A percentile compares a stretch with the other conserved stretches of the same genome.
Conservation (phyloP, 1,140 invertebrate species). For the Drosophila repleta region DNA sequence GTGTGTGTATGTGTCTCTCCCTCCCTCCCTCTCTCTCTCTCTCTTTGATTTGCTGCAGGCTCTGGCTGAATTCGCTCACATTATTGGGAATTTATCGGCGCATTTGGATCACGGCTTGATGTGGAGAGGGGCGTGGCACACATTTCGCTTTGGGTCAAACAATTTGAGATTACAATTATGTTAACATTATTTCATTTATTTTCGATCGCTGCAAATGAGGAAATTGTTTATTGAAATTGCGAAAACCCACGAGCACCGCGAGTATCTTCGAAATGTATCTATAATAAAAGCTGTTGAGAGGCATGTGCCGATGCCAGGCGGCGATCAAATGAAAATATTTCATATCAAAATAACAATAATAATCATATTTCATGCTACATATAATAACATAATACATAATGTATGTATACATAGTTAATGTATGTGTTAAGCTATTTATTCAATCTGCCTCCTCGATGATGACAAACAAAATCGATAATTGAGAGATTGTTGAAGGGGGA, state of each 20-base stretch:
- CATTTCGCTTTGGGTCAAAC: slow-evolving; percentile 42
- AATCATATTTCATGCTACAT: no score
- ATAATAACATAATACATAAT: neutral
- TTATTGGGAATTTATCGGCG: slow-evolving; percentile 33
- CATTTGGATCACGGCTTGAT: slow-evolving; percentile 34
- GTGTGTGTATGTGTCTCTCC: neutral
- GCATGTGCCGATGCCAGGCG: neutral
- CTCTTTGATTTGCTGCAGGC: neutral
- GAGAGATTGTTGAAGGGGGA: neutral
- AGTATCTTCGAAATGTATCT: slow-evolving; percentile 4
- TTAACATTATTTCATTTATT: slow-evolving; percentile 64
- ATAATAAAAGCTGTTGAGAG: neutral
- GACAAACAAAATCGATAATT: slow-evolving; percentile 3
- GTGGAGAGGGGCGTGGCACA: slow-evolving; percentile 25
- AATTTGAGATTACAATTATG: slow-evolving; percentile 55
- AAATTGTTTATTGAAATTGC: slow-evolving; percentile 57
- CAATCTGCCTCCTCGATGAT: neutral
- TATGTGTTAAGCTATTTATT: neutral
- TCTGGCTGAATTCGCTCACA: slow-evolving; percentile 14
- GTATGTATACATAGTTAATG: neutral
- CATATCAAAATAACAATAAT: neutral
- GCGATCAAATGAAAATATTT: neutral
- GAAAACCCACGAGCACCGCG: slow-evolving; percentile 3
- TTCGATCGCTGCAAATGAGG: slow-evolving; percentile 26
- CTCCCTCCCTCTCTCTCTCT: neutral